Conservation (phyloP, 2,888 invertebrate genomes). For the Cataglyphis albicans region DNA sequence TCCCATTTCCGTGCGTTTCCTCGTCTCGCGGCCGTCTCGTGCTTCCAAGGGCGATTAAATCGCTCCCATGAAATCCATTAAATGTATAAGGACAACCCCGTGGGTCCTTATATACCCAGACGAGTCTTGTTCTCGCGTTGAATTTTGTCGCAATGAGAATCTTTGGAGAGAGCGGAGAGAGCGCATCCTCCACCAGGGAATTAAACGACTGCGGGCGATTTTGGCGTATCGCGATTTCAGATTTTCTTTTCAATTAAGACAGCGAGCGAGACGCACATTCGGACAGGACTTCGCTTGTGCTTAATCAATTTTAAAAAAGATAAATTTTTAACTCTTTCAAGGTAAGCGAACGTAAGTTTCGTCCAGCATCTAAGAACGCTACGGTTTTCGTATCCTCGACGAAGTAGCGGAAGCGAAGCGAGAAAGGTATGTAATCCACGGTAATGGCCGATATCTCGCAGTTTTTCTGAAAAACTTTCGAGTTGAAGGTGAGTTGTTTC, state of each 20-base stretch:
- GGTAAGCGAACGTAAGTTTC: slow-evolving; percentile 61
- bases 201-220: slow-evolving; percentile 33
- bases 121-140: slow-evolving; percentile 30
- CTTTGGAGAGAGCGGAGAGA: background rate
- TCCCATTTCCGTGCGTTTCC: slow-evolving; percentile 31
- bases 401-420: slow-evolving; percentile 47
- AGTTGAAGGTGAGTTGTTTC: slow-evolving; percentile 68
- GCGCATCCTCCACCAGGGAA: slow-evolving; percentile 21
- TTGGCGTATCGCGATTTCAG: slow-evolving; percentile 15
- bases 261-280: slow-evolving; percentile 11
- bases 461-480: slow-evolving; percentile 73
- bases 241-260: slow-evolving; percentile 63
- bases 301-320: slow-evolving; percentile 70
- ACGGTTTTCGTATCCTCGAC: slow-evolving; percentile 30
- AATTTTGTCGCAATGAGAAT: slow-evolving; percentile 40
- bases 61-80: slow-evolving; percentile 55
- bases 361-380: slow-evolving; percentile 9
- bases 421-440: slow-evolving; percentile 75
- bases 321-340: slow-evolving; percentile 72
- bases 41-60: slow-evolving; percentile 46
- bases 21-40: slow-evolving; percentile 11
- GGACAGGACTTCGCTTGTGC: slow-evolving; percentile 5
- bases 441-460: slow-evolving; percentile 71
- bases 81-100: slow-evolving; percentile 49
- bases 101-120: slow-evolving; percentile 16